Evolutionary conservation across 1,140 invertebrate species (phyloP), one percentile per base, ranked within the genome.

Genomic region (Drosophila ficusphila): DNA sequence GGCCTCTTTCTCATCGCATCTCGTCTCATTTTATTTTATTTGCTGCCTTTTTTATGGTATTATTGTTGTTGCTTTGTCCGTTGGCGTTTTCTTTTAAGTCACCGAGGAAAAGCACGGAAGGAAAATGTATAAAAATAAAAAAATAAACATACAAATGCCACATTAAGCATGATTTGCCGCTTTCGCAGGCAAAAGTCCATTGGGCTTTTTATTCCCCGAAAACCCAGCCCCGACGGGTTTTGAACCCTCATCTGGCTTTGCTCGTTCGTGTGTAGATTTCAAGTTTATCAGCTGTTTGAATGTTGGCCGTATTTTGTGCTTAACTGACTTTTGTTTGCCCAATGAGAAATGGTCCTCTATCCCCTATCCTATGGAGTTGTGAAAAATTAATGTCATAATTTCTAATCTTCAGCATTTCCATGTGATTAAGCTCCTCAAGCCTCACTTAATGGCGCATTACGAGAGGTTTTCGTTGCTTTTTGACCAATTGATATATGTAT

Each of bases 151-250:
- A 54, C 62, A 88, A 88, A 88, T 88, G 82, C 82, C 82, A 88
- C 82, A 88, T 88, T 88, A 88, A 88, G 77, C 78, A 88, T 88
- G 82, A 88, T 88, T 88, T 88, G 82, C 82, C 78, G 82, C 82
- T 88, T 86, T 70, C 73, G 51, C 65, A 76, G 79, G 46, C 67
- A 73, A 65, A 53, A 73, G 75, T 76, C 76, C 72, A 69, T 47
- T 70, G 79, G 53, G 44, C 48, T 39, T 54, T 51, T 62, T 68
- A 51, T 58, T 67, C 54, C 44, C 36, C 36, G 3, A 31, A 27
- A 29, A 49, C 9, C 14, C 9, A 4, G 42, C 57, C 33, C 33
- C 41, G 9, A 5, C 29, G 31, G n/a, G 31, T 16, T 19, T 23
- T 16, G 27, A 46, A 60, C 53, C 61, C 46, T 53, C 41, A 38